These are phyloP conservation scores for honey bee (Apis mellifera) DNA, from an alignment of 1,140 invertebrate genomes.

Conservation along the genomic window DNA sequence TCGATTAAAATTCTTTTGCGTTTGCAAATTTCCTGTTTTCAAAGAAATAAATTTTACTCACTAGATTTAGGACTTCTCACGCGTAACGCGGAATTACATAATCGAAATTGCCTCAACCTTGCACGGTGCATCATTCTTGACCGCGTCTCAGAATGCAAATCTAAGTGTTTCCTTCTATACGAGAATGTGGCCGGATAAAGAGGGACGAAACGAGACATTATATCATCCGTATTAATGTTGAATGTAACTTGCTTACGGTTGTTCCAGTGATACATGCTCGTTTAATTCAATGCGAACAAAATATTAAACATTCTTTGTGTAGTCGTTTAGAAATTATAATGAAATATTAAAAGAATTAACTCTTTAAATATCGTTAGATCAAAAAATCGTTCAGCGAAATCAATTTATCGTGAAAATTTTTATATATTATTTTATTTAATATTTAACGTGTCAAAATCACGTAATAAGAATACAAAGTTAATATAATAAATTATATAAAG, in stretches of 20 bases:
- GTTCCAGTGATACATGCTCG: too few species aligned
- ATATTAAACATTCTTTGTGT: background rate
- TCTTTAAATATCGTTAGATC: too few species aligned
- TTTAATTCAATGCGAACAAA: too few species aligned
- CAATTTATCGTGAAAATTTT: too few species aligned
- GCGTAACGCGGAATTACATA: constrained; percentile 20
- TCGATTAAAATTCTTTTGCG: too few species aligned
- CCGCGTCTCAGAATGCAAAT: constrained; percentile 22
- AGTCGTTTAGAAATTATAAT: background rate
- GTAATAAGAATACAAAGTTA: too few species aligned
- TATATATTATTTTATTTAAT: too few species aligned
- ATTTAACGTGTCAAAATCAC: too few species aligned
- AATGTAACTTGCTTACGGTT: background rate
- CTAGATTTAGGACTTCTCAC: constrained; percentile 30
- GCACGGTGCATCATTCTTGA: constrained; percentile 32
- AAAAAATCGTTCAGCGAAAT: too few species aligned
- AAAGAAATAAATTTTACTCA: background rate
- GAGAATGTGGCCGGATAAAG: background rate
- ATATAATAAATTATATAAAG: too few species aligned
- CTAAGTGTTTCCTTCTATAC: constrained; percentile 21
- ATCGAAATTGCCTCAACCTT: constrained; percentile 48
- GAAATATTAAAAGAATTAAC: background rate
- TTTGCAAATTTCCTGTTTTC: background rate
- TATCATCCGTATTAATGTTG: background rate
- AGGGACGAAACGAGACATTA: background rate